Base-by-base conservation (phyloP, 1,140 invertebrate genomes). In the Sarcophaga peregrina region DNA sequence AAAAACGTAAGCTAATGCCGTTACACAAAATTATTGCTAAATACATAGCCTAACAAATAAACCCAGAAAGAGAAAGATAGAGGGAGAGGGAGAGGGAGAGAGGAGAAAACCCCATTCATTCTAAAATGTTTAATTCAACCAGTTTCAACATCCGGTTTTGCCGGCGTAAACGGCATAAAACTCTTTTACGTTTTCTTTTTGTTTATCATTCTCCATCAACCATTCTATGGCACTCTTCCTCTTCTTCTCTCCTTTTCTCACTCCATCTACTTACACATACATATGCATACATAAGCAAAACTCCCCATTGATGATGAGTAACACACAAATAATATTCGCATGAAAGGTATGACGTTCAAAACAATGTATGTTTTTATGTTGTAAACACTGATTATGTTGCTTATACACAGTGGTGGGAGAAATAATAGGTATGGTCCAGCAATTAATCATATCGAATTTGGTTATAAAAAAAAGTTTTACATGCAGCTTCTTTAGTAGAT, bases 101-200 rank as follows among this genome's bases (percentile, higher is more conserved):
- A 37, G 25, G 25, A 37, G 25, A 37, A 37, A 37, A 37, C 25
- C 25, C 25, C 25, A 37, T 37, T 37, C 25, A 37, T 37, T 37
- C 25, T 37, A 37, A 37, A 37, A 37, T 37, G 25, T 37, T 4
- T 7, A 62, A 76, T 50, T 20, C 75, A 78, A 78, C 75, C 75
- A 78, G 75, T 78, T 78, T 78, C 75, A 47, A 78, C 75, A 78
- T 78, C 75, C 75, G 75, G 75, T 78, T 78, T 52, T 78, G 25
- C 75, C 75, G 75, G 75, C 75, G 50, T 50, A 78, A 50, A 48
- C 50, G 25, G 25, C 25, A 2, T 37, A 37, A 37, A 37, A 37
- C 25, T 37, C 25, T 37, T 37, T 37, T 37, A 37, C 25, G 25
- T 37, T 37, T 37, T 37, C 25, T 37, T 37, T 37, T 37, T 37